Evolutionary conservation across 2,888 invertebrate species (phyloP).

Genomic region (Erynnis tages): DNA sequence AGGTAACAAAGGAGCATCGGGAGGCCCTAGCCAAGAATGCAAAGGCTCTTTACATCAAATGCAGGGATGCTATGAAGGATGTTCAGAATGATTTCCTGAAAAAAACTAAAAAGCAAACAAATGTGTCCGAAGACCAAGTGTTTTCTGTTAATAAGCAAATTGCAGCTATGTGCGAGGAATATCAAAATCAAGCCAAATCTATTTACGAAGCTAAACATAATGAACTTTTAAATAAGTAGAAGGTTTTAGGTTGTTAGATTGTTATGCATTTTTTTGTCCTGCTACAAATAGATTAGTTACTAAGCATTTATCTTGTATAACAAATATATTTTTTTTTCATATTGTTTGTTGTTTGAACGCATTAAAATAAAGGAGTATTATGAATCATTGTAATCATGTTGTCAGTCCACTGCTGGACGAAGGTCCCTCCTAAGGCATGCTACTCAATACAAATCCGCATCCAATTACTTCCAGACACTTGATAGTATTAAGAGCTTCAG

Average conservation of each 20-base stretch:
- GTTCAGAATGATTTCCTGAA: slow-evolving; percentile 87
- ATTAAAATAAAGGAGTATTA: too few relatives aligned
- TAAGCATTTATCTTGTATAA: slow-evolving; percentile 10
- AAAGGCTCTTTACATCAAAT: slow-evolving; percentile 89
- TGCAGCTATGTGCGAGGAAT: slow-evolving; percentile 84
- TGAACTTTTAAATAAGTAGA: slow-evolving; percentile 85
- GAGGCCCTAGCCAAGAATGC: slow-evolving; percentile 94
- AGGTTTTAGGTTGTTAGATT: slow-evolving; percentile 4
- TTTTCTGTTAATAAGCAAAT: slow-evolving; percentile 87
- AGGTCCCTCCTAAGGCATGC: too few relatives aligned
- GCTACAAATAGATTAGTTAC: background rate
- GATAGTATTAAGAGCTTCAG: too few relatives aligned
- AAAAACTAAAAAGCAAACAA: slow-evolving; percentile 85
- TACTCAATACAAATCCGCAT: too few relatives aligned
- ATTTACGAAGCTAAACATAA: slow-evolving; percentile 85
- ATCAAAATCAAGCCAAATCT: slow-evolving; percentile 69
- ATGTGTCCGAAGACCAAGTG: slow-evolving; percentile 86
- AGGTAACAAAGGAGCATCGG: slow-evolving; percentile 96
- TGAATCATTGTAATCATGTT: too few relatives aligned
- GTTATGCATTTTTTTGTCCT: slow-evolving; percentile 12
- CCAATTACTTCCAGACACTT: too few relatives aligned
- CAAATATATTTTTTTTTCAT: slow-evolving; percentile 13
- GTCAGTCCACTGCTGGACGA: too few relatives aligned
- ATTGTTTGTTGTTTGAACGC: slow-evolving; percentile 10
- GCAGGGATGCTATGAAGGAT: slow-evolving; percentile 88